A percentile compares a stretch with the other conserved stretches of the same genome.
phyloP scores from a whole-genome alignment of 1,140 invertebrate species.

The Goniozus legneri region DNA sequence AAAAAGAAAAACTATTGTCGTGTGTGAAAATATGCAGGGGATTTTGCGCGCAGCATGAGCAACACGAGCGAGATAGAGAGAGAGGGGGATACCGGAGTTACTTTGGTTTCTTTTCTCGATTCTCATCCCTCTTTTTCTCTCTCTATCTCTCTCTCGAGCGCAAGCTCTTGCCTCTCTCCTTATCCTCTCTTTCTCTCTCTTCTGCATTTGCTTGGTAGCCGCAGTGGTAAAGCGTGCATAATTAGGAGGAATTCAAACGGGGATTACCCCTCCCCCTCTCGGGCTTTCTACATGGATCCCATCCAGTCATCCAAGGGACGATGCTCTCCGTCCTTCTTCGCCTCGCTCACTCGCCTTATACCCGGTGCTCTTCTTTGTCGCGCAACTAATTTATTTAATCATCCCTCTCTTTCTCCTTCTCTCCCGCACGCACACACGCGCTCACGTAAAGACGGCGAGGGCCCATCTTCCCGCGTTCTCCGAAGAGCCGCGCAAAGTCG shows the following conservation, averaged over 20 bases:
- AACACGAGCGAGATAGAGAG: too few species aligned
- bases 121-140: background rate
- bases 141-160: background rate
- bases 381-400: slow-evolving; percentile 52
- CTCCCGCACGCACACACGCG: slow-evolving; percentile 33
- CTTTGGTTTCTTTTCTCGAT: too few species aligned
- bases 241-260: slow-evolving; percentile 52
- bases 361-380: slow-evolving; percentile 45
- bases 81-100: too few species aligned
- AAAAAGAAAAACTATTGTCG: too few species aligned
- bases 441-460: too few species aligned
- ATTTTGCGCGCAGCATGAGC: too few species aligned
- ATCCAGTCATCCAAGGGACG: slow-evolving; percentile 39
- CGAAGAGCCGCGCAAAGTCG: too few species aligned
- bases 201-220: slow-evolving; percentile 25
- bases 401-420: slow-evolving; percentile 40
- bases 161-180: slow-evolving; percentile 4
- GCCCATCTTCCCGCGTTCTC: too few species aligned
- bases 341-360: too few species aligned
- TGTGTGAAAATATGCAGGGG: too few species aligned
- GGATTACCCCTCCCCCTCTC: slow-evolving; percentile 50
- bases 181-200: slow-evolving; percentile 14
- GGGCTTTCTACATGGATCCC: slow-evolving; percentile 47
- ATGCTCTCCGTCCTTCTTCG: background rate
- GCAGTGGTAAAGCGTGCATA: slow-evolving; percentile 51